Evolutionary conservation across 2,888 invertebrate genomes (phyloP).

Genomic region (Aphidoletes aphidimyza): DNA sequence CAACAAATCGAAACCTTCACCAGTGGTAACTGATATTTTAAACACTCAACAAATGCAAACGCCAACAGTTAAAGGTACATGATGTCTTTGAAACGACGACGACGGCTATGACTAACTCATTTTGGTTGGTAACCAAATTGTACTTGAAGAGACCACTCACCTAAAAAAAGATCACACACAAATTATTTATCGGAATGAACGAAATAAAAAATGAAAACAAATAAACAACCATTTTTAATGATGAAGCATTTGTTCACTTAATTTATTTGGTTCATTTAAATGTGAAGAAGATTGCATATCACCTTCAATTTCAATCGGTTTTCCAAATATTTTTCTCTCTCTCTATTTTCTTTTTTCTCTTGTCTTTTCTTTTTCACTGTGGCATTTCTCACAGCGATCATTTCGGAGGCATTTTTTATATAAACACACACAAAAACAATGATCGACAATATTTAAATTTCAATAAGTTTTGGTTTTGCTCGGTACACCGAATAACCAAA

Average conservation of each 20-base stretch:
- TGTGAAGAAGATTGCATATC: slow-evolving; percentile 7
- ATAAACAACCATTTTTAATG: slow-evolving; percentile 44
- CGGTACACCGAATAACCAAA: not conserved
- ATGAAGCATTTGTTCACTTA: slow-evolving; percentile 40
- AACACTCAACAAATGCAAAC: not conserved
- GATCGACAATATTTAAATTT: not conserved
- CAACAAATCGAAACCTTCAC: not conserved
- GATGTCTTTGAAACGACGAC: not conserved
- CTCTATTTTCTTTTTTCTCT: not conserved
- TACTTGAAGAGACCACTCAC: not conserved
- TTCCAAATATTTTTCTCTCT: not conserved
- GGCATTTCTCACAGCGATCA: not conserved
- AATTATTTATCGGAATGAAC: too few species aligned
- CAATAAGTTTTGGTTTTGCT: not conserved
- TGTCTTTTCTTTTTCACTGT: not conserved
- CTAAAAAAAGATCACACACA: not conserved
- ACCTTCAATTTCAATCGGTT: slow-evolving; percentile 44
- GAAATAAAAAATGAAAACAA: slow-evolving; percentile 38
- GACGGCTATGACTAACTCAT: slow-evolving; percentile 12
- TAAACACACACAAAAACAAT: not conserved
- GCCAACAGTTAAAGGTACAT: not conserved
- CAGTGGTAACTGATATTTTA: slow-evolving; percentile 14
- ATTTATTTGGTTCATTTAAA: slow-evolving; percentile 45
- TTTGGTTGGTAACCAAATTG: too few species aligned
- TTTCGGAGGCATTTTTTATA: slow-evolving; percentile 19